A percentile compares a stretch with the other conserved stretches of the same genome.
phyloP scores from a whole-genome alignment of 2,888 invertebrate genomes.

The Orgyia antiqua region DNA sequence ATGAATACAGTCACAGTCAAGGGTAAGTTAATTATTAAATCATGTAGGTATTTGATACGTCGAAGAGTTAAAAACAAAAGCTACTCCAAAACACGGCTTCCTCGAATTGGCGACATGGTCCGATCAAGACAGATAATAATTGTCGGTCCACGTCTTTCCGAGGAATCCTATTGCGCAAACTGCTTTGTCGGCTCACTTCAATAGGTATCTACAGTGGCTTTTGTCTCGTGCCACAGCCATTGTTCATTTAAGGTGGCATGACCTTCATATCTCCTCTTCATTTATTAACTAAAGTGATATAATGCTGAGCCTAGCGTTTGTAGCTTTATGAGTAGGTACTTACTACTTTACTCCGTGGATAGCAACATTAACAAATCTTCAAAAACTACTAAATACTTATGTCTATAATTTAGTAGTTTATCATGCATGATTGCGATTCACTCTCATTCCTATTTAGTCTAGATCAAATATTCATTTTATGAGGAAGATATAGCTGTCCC shows the following conservation, averaged over 20 bases:
- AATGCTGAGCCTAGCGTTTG: too few relatives aligned
- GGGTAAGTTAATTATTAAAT: too few relatives aligned
- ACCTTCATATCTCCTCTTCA: conserved; percentile 66
- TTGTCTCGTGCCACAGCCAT: conserved; percentile 72
- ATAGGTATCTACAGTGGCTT: conserved; percentile 57
- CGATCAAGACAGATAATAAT: conserved; percentile 70
- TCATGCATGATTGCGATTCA: too few relatives aligned
- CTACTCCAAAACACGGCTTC: conserved; percentile 42
- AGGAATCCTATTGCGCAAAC: conserved; percentile 76
- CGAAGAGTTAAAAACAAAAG: conserved; percentile 29
- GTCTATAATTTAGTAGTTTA: too few relatives aligned
- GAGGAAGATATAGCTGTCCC: too few relatives aligned
- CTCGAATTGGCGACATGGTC: conserved; percentile 59
- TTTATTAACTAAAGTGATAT: conserved; percentile 48
- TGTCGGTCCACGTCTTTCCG: conserved; percentile 73
- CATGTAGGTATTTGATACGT: conserved; percentile 11
- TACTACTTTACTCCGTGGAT: too few relatives aligned
- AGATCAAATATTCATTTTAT: too few relatives aligned
- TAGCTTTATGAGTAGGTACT: too few relatives aligned
- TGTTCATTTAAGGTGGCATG: conserved; percentile 63
- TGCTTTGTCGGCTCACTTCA: conserved; percentile 72
- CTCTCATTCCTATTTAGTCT: too few relatives aligned
- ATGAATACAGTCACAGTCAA: too few relatives aligned
- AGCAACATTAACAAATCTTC: too few relatives aligned
- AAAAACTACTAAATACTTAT: too few relatives aligned